Conservation (phyloP, 2,797 vertebrate species). For the Phoebastria nigripes region DNA sequence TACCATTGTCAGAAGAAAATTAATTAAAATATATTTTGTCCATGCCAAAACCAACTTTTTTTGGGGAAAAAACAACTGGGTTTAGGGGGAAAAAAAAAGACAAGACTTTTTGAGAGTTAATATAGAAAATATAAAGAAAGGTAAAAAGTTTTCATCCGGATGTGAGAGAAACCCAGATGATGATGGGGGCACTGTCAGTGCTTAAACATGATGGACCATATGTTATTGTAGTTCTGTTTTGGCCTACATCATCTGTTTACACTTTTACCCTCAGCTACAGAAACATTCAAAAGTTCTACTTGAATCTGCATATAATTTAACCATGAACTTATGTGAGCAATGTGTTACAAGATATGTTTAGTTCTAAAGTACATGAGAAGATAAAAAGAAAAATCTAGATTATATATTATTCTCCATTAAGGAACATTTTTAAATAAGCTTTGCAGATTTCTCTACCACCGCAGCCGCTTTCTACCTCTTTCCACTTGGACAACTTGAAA, state of each 20-base stretch:
- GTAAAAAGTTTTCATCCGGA: background rate
- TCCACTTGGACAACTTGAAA: background rate
- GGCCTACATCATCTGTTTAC: background rate
- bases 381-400: background rate
- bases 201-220: background rate
- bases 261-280: background rate
- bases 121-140: background rate
- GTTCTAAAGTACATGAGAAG: background rate
- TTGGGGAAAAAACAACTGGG: rapidly evolving
- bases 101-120: background rate
- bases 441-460: background rate
- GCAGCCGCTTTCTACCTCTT: background rate
- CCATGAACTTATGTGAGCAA: background rate
- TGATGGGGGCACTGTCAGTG: background rate
- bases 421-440: background rate
- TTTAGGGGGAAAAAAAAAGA: rapidly evolving
- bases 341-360: background rate
- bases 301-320: background rate
- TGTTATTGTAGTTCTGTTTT: background rate
- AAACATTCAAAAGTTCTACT: background rate
- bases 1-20: background rate
- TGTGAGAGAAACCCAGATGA: background rate
- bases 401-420: background rate
- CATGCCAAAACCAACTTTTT: background rate
- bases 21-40: background rate